Conservation (phyloP, 2,113 vertebrate genomes). For the Noctilio leporinus region DNA sequence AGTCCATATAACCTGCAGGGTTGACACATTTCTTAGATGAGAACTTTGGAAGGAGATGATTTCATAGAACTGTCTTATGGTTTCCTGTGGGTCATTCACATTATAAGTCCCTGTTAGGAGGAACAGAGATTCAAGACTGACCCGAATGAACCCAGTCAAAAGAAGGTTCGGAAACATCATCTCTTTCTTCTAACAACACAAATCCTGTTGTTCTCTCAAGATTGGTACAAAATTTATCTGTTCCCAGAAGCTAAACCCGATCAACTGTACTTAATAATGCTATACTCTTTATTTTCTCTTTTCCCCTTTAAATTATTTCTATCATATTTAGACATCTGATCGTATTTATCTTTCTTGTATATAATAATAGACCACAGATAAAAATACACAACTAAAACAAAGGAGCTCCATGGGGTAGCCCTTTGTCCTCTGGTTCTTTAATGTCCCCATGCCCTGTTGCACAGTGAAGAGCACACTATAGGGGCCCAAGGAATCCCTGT, state of each 20-base stretch:
- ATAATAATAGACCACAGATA: background rate
- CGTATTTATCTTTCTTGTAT: background rate
- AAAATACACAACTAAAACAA: background rate
- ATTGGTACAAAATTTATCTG: background rate
- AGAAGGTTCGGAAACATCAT: background rate
- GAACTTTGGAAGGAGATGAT: background rate
- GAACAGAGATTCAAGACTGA: background rate
- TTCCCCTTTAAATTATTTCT: background rate
- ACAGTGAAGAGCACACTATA: background rate
- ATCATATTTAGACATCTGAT: background rate
- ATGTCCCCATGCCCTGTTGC: background rate
- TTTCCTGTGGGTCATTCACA: background rate
- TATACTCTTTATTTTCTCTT: background rate
- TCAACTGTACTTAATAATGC: background rate
- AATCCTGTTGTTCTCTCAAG: background rate
- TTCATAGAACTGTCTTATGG: background rate
- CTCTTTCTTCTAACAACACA: background rate
- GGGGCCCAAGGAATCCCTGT: background rate
- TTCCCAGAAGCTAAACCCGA: background rate
- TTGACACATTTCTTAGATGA: background rate
- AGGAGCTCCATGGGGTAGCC: background rate
- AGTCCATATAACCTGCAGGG: background rate
- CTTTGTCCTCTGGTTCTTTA: background rate
- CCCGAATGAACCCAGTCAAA: background rate
- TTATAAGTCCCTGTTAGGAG: background rate